Evolutionary conservation across 1,140 invertebrate genomes (phyloP), one percentile per base, ranked within the genome.

Genomic region (Eubasilissa regina): DNA sequence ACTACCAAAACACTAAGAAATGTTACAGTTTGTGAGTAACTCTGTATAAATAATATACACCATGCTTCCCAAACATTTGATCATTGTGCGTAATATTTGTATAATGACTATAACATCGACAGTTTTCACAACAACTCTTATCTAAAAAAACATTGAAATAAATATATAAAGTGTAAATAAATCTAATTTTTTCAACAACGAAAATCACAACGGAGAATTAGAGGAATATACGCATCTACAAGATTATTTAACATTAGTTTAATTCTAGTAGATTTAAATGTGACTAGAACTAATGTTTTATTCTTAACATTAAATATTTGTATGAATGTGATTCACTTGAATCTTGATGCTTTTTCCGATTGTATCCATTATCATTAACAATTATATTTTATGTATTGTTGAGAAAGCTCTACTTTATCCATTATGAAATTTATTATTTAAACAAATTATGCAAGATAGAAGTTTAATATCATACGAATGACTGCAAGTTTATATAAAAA

Each of bases 61-160:
- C n/a, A 78, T 79, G 80, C 77, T 77, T 75, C 73, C 55, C 53
- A 72, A 74, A 74, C 70, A 74, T 74, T 56, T 10, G 15, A 74
- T 74, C 70, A 82, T 82, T 82, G 81, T 79, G 81, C 78, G 78
- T 82, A 51, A 75, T 77, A 79, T 75, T 81, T 80, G 56, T 76
- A 81, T 81, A 79, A 79, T 60, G 77, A 77, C 78, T 80, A 82
- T 75, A 75, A 82, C 81, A 82, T 80, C 81, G 72, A 82, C 62
- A 73, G 77, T n/a, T 79, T 82, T 78, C 81, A 82, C 81, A 82
- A 82, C 81, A 82, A 82, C 60, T 78, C 73, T 78, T 78, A 81
- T 62, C 10, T 77, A 64, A 80, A 79, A 19, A 53, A 62, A 73
- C 21, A 60, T 64, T 17, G 12, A 72, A 47, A 70, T 80, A 80